A percentile compares a stretch with the other conserved stretches of the same genome.
phyloP scores from a whole-genome alignment of 2,888 invertebrate genomes.

The Archaeoteleia sp. region DNA sequence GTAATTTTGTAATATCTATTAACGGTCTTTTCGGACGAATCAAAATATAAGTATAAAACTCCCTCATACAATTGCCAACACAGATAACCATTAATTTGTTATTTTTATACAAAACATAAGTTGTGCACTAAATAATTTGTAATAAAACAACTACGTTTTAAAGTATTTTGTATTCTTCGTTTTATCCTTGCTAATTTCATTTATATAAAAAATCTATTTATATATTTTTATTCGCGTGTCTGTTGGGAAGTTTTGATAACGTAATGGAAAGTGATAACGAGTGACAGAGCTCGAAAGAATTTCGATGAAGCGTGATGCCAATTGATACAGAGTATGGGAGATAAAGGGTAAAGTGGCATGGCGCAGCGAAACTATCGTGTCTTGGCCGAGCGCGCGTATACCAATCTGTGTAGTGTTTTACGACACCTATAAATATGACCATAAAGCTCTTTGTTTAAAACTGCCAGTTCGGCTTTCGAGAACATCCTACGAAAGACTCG shows the following conservation, averaged over 20 bases:
- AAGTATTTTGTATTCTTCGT: too few relatives aligned
- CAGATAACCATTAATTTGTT: too few relatives aligned
- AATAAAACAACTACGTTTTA: too few relatives aligned
- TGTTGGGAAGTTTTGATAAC: too few relatives aligned
- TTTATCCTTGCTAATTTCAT: conserved; percentile 7
- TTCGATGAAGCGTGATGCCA: conserved; percentile 39
- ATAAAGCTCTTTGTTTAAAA: conserved; percentile 69
- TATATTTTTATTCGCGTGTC: too few relatives aligned
- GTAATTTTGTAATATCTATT: too few relatives aligned
- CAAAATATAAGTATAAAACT: too few relatives aligned
- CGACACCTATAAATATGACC: conserved; percentile 74
- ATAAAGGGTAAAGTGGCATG: conserved; percentile 37
- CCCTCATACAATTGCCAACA: too few relatives aligned
- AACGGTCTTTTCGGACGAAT: too few relatives aligned
- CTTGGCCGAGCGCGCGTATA: conserved; percentile 66
- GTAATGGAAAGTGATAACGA: conserved; percentile 32
- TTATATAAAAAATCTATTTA: neutral
- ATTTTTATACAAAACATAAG: too few relatives aligned
- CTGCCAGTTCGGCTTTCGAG: conserved; percentile 70
- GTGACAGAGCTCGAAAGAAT: conserved; percentile 47
- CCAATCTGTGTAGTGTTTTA: conserved; percentile 73
- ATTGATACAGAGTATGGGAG: conserved; percentile 42
- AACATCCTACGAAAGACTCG: conserved; percentile 48
- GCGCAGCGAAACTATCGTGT: conserved; percentile 48
- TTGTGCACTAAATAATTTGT: too few relatives aligned